Percentiles rank a stretch among this genome's conserved stretches.
phyloP scores from a whole-genome alignment of 2,888 invertebrate genomes.

The Neoscelio sp. region DNA sequence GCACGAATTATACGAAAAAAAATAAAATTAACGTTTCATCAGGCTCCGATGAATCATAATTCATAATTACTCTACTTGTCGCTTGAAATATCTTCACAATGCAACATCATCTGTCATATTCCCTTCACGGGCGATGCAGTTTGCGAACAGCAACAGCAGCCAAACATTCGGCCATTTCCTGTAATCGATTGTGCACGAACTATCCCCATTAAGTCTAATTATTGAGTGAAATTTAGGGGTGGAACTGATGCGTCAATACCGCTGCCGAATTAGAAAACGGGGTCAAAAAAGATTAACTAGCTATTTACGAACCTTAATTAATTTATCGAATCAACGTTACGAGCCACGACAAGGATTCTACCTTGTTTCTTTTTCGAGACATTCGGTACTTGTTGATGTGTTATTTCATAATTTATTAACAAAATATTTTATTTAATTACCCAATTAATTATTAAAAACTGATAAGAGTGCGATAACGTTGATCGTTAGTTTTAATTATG shows the following conservation, averaged over 20 bases:
- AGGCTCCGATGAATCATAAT: slow-evolving; percentile 66
- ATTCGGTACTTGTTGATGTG: too few species aligned
- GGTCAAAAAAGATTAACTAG: not conserved
- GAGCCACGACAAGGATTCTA: too few species aligned
- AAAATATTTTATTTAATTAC: too few species aligned
- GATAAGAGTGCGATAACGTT: too few species aligned
- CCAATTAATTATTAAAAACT: too few species aligned
- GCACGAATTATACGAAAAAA: too few species aligned
- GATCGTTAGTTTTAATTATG: too few species aligned
- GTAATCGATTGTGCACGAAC: slow-evolving; percentile 80
- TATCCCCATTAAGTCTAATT: slow-evolving; percentile 81
- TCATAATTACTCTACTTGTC: slow-evolving; percentile 67
- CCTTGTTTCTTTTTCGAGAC: too few species aligned
- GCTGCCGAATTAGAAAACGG: slow-evolving; percentile 23
- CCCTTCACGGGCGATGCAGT: slow-evolving; percentile 65
- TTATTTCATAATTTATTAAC: too few species aligned
- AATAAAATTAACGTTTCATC: slow-evolving; percentile 49
- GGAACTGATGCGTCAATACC: slow-evolving; percentile 51
- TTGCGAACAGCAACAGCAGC: slow-evolving; percentile 66
- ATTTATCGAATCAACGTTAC: too few species aligned
- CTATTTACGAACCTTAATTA: too few species aligned
- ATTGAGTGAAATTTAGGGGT: slow-evolving; percentile 77
- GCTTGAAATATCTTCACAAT: slow-evolving; percentile 65
- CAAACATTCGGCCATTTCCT: slow-evolving; percentile 77
- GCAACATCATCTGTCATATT: slow-evolving; percentile 66